Evolutionary conservation across 2,888 invertebrate genomes (phyloP).

Genomic region (Pollenia griseotomentosa): DNA sequence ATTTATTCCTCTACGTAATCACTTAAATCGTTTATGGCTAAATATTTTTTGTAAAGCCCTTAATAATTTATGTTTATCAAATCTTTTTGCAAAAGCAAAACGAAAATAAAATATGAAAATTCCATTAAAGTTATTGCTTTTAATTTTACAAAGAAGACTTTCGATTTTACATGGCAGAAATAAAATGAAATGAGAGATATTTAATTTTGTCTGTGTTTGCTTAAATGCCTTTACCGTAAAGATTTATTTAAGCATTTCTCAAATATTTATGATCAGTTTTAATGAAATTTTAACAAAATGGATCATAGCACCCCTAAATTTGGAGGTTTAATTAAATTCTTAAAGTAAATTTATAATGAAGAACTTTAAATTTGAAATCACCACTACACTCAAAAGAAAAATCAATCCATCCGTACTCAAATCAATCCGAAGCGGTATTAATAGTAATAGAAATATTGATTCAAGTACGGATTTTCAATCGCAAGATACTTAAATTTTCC

Average conservation of each 20-base stretch:
- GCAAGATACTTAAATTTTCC: too few relatives aligned
- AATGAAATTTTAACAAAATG: too few relatives aligned
- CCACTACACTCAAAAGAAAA: background rate
- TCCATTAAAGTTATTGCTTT: background rate
- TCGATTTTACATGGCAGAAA: background rate
- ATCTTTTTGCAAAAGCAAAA: background rate
- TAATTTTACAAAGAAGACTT: background rate
- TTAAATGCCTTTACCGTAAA: background rate
- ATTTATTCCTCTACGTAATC: background rate
- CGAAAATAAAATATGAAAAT: background rate
- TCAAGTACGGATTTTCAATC: too few relatives aligned
- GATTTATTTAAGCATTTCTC: too few relatives aligned
- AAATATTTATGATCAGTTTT: too few relatives aligned
- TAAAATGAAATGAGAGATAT: background rate
- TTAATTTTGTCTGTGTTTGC: background rate
- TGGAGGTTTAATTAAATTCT: too few relatives aligned
- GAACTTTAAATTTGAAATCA: background rate
- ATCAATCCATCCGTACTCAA: too few relatives aligned
- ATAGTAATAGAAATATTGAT: too few relatives aligned
- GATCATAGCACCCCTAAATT: background rate
- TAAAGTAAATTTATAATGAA: too few relatives aligned
- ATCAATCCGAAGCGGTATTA: too few relatives aligned
- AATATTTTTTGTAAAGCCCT: slow-evolving; percentile 1
- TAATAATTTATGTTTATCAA: slow-evolving; percentile 23
- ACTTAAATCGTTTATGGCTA: background rate